Base-by-base conservation (phyloP, 1,140 invertebrate species). In the Potamilus streckersoni region DNA sequence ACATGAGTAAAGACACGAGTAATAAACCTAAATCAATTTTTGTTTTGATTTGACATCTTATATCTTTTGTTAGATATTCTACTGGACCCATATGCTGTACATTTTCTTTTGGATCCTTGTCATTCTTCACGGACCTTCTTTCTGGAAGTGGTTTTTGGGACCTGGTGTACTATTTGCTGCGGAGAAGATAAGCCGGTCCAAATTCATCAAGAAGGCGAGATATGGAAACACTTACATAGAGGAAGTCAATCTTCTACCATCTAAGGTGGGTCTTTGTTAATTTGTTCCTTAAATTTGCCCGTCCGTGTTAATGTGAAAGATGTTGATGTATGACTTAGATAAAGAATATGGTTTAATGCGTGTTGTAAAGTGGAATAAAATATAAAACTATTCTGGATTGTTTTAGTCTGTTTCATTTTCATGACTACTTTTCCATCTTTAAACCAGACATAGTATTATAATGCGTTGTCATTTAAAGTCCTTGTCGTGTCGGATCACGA, bases 131-230 rank as follows among this genome's bases (percentile, higher is more conserved):
- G 96, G 93, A 0, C 95, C 96, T 0, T 96, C 95, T 84, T 98
- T 97, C 88, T 98, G 96, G 96, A 97, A 96, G 88, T 98, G 97
- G 97, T 96, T 98, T 84, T 88, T 97, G 16, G 88, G 93, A 3
- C 97, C 97, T 0, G 96, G 95, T 0, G 80, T 93, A 0, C 90
- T 97, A 1, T 98, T 95, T 85, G 65, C 95, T 0, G 88, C 96
- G 0, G 97, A 99, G 90, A 92, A 95, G 64, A 90, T 95, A 5
- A 90, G 71, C 17, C 66, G 80, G 14, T 71, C 76, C n/a, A 82
- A 83, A 57, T 69, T 74, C 13, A 76, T 83, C 15, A 78, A 76
- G 66, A 56, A 66, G 23, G 69, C 71, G 1, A 38, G 74, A 12
- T 76, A 79, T 59, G 85, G 85, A 14, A 66, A 71, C 17, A 83